phyloP scores from a whole-genome alignment of 1,140 invertebrate species.

The Bombyx mandarina region DNA sequence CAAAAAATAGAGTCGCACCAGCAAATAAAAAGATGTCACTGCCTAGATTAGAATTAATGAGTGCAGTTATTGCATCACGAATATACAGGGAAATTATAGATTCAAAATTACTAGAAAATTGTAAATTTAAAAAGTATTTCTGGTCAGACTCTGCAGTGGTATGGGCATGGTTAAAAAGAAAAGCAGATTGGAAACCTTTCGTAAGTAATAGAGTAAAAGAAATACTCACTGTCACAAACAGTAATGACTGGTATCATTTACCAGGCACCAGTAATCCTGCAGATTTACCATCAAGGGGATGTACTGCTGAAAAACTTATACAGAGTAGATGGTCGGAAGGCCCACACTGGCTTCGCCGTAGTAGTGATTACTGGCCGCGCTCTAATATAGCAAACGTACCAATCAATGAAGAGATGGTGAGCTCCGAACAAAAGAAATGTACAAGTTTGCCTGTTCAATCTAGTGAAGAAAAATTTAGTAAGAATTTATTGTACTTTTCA shows the following conservation, averaged over 20 bases:
- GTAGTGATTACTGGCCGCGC: slow-evolving; percentile 5
- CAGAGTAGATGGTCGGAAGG: slow-evolving; percentile 7
- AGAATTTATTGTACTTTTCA: slow-evolving; percentile 8
- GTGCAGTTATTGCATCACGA: slow-evolving; percentile 7
- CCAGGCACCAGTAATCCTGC: slow-evolving; percentile 6
- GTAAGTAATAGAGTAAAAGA: slow-evolving; percentile 15
- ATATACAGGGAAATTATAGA: slow-evolving; percentile 3
- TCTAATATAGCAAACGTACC: neutral
- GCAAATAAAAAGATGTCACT: slow-evolving; percentile 5
- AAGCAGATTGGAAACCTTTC: slow-evolving; percentile 7
- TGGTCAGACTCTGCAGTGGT: slow-evolving; percentile 8
- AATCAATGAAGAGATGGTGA: slow-evolving; percentile 6
- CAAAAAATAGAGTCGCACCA: slow-evolving; percentile 11
- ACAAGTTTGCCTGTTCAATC: slow-evolving; percentile 3
- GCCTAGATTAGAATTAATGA: slow-evolving; percentile 12
- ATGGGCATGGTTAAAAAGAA: slow-evolving; percentile 10
- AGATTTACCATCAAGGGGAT: slow-evolving; percentile 12
- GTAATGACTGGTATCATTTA: slow-evolving; percentile 10
- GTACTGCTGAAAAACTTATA: slow-evolving; percentile 3
- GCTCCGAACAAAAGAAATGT: slow-evolving; percentile 5
- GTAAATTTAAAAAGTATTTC: slow-evolving; percentile 3
- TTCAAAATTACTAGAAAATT: neutral
- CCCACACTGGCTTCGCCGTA: slow-evolving; percentile 2
- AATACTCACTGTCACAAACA: slow-evolving; percentile 10
- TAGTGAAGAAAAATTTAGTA: slow-evolving; percentile 1